Evolutionary conservation across 2,113 vertebrate genomes (phyloP), one percentile per base, ranked within the genome.

Genomic region (Ammodytes marinus): DNA sequence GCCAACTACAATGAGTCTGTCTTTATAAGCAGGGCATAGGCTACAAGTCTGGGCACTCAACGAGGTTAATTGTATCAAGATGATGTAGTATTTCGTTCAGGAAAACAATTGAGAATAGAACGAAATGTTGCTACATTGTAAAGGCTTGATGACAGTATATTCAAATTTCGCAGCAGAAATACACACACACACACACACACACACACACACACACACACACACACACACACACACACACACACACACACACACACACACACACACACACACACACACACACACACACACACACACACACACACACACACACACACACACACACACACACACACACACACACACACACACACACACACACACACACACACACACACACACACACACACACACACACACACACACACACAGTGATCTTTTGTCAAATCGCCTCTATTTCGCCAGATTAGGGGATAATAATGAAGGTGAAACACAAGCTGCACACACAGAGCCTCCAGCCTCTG

Each of bases 401-500:
- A 45, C 37, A 39, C 53, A 14, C 7, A 43, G 4, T 17, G 19
- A 65, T 8, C 52, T 37, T 50, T 39, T 9, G 37, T 42, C 2
- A 58, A 52, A 63, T 4, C 0, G 42, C 12, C 10, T 50, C 8
- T 37, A 9, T 70, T 67, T 12, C 11, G 45, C n/a, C 66, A 69
- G 57, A 67, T 63, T 39, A 14, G 39, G 4, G 15, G 7, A 55
- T 15, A 61, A 78, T 19, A 60, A 66, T 27, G 27, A 13, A 52
- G 61, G 74, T 50, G 43, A 67, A 68, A 61, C 37, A 49, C 40
- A 45, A 40, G 39, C 53, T 17, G 7, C 2, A 10, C 42, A 39
- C 53, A 73, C 15, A 68, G 46, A 77, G 75, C 60, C 82, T 81
- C 54, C 70, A 50, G 72, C 53, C 55, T 71, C 19, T 77, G 19